Base-by-base conservation (phyloP, 2,888 invertebrate genomes). In the Carterocephalus palaemon region DNA sequence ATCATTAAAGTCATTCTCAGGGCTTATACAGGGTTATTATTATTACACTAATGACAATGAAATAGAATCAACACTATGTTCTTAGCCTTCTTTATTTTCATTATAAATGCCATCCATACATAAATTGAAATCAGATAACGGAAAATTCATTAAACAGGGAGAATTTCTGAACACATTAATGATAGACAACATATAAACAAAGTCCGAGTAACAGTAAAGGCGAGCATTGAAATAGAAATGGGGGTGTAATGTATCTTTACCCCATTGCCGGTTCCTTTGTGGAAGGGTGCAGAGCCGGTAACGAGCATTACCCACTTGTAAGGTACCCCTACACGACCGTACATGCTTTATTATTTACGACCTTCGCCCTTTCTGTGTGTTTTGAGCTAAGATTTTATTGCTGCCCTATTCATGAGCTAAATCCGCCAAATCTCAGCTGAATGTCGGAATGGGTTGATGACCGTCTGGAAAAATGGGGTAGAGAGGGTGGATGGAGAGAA, bases 331-430 rank as follows among this genome's bases (percentile, higher is more conserved):
- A 64, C 59, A 60, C 66, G 67, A 62, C 73, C 77, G 69, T 73
- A 74, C 79, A 77, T 72, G 78, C 67, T 85, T 77, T 84, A 86
- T 86, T 85, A 86, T 86, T 86, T 84, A 85, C 82, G 83, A 78
- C 65, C 64, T 74, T 61, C 60, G 73, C 81, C 80, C 81, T 83
- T 81, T 80, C 75, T 75, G 77, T 75, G 75, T 80, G 80, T 83
- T 82, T 83, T 77, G 72, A 70, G 77, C 76, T 83, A 83, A 85
- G 84, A 86, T 85, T 86, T 85, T 81, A 85, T 83, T 79, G 81
- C 75, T 59, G 60, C 60, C 58, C 70, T 78, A 84, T 83, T 86
- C 81, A 84, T 82, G 81, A 78, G 76, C 52, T 67, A 62, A 75
- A 75, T 72, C 72, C 70, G 56, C 55, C 51, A 63, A 75, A 79